Percentiles rank a stretch among this genome's conserved stretches.
These are phyloP conservation scores for Cheilosia variabilis DNA, from an alignment of 2,888 invertebrate genomes.

Conservation along the genomic window DNA sequence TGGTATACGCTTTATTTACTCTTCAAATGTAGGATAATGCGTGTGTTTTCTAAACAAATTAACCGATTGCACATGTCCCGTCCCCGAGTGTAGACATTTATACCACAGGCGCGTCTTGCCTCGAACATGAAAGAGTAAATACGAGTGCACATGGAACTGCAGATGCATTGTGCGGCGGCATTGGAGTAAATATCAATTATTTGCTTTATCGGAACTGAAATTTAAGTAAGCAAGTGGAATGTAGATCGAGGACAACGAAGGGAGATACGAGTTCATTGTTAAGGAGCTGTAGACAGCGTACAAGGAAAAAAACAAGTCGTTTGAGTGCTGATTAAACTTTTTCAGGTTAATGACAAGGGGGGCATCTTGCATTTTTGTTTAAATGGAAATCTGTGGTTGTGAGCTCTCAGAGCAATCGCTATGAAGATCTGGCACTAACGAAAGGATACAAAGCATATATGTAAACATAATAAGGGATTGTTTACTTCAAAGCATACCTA, in stretches of 20 bases:
- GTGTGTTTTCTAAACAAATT: conserved; percentile 71
- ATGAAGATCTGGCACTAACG: neutral
- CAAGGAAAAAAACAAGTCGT: neutral
- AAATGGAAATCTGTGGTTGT: neutral
- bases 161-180: conserved; percentile 42
- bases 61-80: conserved; percentile 57
- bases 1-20: conserved; percentile 51
- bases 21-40: conserved; percentile 65
- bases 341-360: conserved; percentile 8
- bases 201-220: conserved; percentile 63
- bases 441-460: neutral
- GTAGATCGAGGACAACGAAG: neutral
- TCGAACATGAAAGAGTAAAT: conserved; percentile 39
- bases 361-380: neutral
- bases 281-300: neutral
- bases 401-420: neutral
- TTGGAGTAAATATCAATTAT: conserved; percentile 68
- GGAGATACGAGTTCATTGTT: conserved; percentile 35
- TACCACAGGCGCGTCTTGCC: conserved; percentile 29
- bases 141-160: conserved; percentile 27
- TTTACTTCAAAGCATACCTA: neutral
- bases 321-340: neutral
- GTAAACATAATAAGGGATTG: neutral
- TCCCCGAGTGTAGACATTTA: conserved; percentile 10
- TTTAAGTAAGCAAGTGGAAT: conserved; percentile 43